Conservation (phyloP, 92 coral and sea anemone species). For the Epizoanthus ramosus region DNA sequence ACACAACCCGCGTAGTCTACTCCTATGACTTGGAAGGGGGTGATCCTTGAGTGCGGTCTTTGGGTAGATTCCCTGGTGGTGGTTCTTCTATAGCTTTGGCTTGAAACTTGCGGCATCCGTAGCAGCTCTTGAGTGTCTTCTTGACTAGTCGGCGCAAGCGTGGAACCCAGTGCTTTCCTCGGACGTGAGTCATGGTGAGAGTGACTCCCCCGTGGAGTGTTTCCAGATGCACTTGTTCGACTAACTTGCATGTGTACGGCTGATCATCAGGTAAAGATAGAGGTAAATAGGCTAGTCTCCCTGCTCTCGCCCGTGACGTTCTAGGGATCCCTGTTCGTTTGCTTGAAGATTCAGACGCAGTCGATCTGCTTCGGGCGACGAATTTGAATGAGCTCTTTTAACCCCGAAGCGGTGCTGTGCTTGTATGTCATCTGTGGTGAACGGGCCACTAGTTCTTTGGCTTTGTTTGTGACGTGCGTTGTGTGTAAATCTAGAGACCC, state of each 20-base stretch:
- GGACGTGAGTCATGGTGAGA: constrained; percentile 22
- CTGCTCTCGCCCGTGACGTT: constrained; percentile 9
- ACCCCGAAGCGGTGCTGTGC: constrained; percentile 31
- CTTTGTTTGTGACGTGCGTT: constrained; percentile 10
- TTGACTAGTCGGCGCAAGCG: constrained; percentile 20
- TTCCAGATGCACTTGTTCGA: constrained; percentile 20
- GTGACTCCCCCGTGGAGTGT: constrained; percentile 38
- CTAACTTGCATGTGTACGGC: constrained; percentile 23
- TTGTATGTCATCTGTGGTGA: constrained; percentile 26
- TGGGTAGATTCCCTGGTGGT: constrained; percentile 6
- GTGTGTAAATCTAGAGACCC: constrained; percentile 11
- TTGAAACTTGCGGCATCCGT: not conserved
- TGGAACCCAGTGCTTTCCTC: constrained; percentile 42
- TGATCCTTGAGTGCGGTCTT: constrained; percentile 8
- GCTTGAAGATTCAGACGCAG: not conserved
- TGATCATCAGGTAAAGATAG: constrained; percentile 14
- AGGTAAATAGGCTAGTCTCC: constrained; percentile 29
- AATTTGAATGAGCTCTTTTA: not conserved
- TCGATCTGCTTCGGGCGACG: constrained; percentile 12
- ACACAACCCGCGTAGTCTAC: constrained; percentile 15
- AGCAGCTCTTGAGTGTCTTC: constrained; percentile 21
- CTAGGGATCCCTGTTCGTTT: constrained; percentile 6
- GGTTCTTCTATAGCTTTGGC: not conserved
- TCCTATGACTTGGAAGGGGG: constrained; percentile 25
- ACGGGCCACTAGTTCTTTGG: constrained; percentile 10